Evolutionary conservation across 2,888 invertebrate species (phyloP).

Genomic region (Troides helena): DNA sequence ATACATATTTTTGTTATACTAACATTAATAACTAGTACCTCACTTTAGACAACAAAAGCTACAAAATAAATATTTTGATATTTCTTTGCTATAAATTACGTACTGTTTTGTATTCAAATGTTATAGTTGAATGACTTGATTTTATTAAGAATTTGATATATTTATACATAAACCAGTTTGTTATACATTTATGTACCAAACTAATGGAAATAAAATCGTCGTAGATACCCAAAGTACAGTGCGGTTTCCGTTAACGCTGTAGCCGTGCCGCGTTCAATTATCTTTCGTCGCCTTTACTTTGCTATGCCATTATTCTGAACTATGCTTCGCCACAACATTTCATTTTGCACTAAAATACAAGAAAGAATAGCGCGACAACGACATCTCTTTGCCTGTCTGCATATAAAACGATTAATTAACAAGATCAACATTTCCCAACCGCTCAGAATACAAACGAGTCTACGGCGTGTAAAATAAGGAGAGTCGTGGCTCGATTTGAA

Average conservation of each 20-base stretch:
- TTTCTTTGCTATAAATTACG: no score
- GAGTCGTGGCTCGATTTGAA: slow-evolving; percentile 13
- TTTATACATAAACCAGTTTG: neutral
- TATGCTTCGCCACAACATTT: slow-evolving; percentile 13
- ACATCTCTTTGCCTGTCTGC: slow-evolving; percentile 53
- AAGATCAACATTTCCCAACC: slow-evolving; percentile 64
- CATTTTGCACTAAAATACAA: slow-evolving; percentile 34
- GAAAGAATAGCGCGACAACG: slow-evolving; percentile 48
- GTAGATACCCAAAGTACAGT: slow-evolving; percentile 20
- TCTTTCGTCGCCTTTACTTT: slow-evolving; percentile 19
- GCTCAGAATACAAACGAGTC: slow-evolving; percentile 49
- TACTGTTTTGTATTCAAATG: no score
- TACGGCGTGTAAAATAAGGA: slow-evolving; percentile 27
- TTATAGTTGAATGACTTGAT: neutral
- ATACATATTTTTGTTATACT: no score
- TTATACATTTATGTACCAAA: slow-evolving; percentile 7
- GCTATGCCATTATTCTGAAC: slow-evolving; percentile 21
- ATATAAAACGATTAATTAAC: slow-evolving; percentile 75
- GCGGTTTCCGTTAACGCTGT: slow-evolving; percentile 25
- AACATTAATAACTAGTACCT: no score
- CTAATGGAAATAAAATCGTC: slow-evolving; percentile 14
- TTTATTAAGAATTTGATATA: neutral
- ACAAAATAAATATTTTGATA: no score
- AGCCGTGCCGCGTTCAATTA: slow-evolving; percentile 22
- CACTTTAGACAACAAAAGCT: no score